Evolutionary conservation across 2,113 vertebrate genomes (phyloP).

Genomic region (Pluvialis apricaria): DNA sequence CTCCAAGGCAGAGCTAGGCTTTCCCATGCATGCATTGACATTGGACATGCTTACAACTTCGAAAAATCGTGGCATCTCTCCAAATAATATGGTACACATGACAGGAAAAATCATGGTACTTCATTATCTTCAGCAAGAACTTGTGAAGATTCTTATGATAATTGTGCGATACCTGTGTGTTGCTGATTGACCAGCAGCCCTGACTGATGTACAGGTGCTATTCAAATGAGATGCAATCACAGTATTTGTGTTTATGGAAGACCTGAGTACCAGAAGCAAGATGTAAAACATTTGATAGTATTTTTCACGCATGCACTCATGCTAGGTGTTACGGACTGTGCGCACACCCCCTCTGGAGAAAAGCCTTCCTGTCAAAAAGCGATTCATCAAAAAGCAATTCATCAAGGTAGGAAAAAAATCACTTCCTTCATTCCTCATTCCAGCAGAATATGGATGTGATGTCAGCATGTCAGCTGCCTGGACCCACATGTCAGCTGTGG

Average conservation of each 20-base stretch:
- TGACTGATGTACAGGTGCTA: neutral
- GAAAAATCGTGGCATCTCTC: neutral
- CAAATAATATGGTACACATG: neutral
- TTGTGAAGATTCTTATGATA: neutral
- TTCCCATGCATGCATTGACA: no score
- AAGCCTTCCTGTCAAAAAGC: neutral
- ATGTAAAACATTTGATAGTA: neutral
- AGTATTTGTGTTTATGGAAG: neutral
- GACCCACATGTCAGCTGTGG: neutral
- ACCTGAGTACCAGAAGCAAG: neutral
- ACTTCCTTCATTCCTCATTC: neutral
- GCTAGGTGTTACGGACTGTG: neutral
- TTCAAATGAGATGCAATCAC: neutral
- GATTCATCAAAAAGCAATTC: neutral
- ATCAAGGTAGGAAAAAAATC: neutral
- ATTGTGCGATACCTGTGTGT: neutral
- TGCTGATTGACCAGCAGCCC: neutral
- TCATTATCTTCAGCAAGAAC: neutral
- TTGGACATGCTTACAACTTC: accelerated
- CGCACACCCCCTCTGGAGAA: neutral
- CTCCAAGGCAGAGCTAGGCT: neutral
- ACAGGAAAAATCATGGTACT: neutral
- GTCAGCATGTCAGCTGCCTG: neutral
- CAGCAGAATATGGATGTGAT: neutral
- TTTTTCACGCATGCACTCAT: neutral